Base-by-base conservation (phyloP, 2,797 vertebrate genomes). In the Channa striata region DNA sequence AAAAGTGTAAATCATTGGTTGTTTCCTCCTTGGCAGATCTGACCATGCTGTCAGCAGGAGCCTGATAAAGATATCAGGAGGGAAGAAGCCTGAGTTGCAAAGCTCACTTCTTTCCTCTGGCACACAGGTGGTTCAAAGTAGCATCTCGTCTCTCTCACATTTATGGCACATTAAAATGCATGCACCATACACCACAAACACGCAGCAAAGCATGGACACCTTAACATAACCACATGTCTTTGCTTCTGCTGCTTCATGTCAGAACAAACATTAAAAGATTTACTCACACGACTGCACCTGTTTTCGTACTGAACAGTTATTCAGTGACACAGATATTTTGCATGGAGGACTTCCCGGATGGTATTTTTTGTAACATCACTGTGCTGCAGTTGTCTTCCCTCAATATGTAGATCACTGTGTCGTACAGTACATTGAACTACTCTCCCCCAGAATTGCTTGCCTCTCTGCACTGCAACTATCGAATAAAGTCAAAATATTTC, bases 11-110 rank as follows among this genome's bases (percentile, higher is more conserved):
- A 86, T 74, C 46, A 46, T 52, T 46, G 68, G 74, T 73, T 69
- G 58, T 86, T 86, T 87, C 72, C 82, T 80, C 52, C 71, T 65
- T 86, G 80, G 76, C 78, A 80, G 57, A 61, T 74, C 50, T 56
- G 51, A 73, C 46, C 75, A 65, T 47, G 39, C 46, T 76, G 80
- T 86, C 68, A 76, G 75, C 70, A 68, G 68, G 46, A 81, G 59
- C 49, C 40, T 75, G 81, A 84, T 84, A 89, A 82, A 68, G 34
- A 74, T 63, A 83, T 80, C 74, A 71, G 60, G 59, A 61, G 54
- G 12, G 46, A 57, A 62, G 65, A 23, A 36, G 59, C 23, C 43
- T 72, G 57, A 80, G 78, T 64, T 77, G 54, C 40, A 66, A 46
- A 58, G 57, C 25, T 67, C 21, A 52, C 48, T 63, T 69, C 34